Conservation (phyloP, 2,113 vertebrate species). For the Ceyx cyanopectus region DNA sequence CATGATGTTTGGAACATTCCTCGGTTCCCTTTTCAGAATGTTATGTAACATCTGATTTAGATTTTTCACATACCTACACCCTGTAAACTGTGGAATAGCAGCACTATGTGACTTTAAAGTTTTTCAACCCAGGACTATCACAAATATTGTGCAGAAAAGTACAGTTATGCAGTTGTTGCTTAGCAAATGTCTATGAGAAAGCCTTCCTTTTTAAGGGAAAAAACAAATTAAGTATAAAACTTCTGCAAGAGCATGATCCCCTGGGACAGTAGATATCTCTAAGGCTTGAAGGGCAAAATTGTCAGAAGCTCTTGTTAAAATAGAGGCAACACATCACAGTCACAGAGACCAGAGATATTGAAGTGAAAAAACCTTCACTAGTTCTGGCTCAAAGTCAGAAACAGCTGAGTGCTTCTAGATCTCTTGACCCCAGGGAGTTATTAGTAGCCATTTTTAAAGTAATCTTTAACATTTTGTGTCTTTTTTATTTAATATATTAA, state of each 20-base stretch:
- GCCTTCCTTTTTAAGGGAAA: slow-evolving; percentile 32
- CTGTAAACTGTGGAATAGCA: background rate
- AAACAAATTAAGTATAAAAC: slow-evolving; percentile 57
- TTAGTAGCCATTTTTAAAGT: slow-evolving; percentile 25
- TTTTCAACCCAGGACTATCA: background rate
- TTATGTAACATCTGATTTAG: slow-evolving; percentile 4
- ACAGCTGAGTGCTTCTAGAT: background rate
- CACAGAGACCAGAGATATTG: background rate
- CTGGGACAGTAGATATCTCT: background rate
- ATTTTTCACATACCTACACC: background rate
- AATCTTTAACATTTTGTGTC: slow-evolving; percentile 21
- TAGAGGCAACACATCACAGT: background rate
- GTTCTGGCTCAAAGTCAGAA: slow-evolving; percentile 20
- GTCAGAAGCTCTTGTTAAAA: slow-evolving; percentile 21
- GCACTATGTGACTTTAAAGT: background rate
- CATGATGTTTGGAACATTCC: background rate
- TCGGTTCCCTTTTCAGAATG: background rate
- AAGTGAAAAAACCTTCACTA: background rate
- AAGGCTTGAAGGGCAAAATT: slow-evolving; percentile 22
- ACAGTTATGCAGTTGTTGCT: background rate
- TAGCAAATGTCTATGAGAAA: slow-evolving; percentile 28
- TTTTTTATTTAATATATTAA: slow-evolving; percentile 34
- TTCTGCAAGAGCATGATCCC: background rate
- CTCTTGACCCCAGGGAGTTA: slow-evolving; percentile 5
- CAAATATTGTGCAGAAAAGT: background rate